Conservation (phyloP, 1,140 invertebrate species). For the Leptinotarsa lineolata region DNA sequence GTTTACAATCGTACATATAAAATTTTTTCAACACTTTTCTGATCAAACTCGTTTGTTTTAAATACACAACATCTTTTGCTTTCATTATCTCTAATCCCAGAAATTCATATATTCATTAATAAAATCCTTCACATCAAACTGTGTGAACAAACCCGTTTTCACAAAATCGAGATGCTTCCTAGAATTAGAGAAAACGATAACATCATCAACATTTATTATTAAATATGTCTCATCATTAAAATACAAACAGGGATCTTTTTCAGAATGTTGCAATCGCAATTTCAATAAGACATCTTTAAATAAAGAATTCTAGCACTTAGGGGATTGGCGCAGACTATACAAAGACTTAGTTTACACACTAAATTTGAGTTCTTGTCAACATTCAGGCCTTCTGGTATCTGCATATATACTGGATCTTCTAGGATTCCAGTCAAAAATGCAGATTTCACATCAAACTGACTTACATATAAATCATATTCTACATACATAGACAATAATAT, state of each 20-base stretch:
- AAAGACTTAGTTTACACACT: conserved; percentile 34
- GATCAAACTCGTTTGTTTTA: background rate
- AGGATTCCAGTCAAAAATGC: conserved; percentile 29
- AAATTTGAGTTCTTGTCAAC: conserved; percentile 12
- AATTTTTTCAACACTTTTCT: conserved; percentile 34
- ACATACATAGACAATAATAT: conserved; percentile 11
- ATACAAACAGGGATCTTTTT: conserved; percentile 49
- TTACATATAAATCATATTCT: conserved; percentile 13
- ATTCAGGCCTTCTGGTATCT: conserved; percentile 24
- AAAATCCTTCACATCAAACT: conserved; percentile 24
- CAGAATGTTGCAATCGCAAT: conserved; percentile 34
- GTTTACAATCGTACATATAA: conserved; percentile 44
- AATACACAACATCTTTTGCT: background rate
- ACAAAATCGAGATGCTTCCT: too few species aligned
- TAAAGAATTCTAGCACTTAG: conserved; percentile 23
- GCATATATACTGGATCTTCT: conserved; percentile 27
- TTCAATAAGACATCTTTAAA: conserved; percentile 40
- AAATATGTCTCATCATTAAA: conserved; percentile 36
- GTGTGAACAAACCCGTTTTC: too few species aligned
- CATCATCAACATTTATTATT: conserved; percentile 47
- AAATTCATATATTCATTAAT: background rate
- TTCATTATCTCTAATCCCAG: background rate
- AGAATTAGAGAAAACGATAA: conserved; percentile 30
- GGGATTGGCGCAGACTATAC: conserved; percentile 9
- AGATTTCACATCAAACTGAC: conserved; percentile 31